Evolutionary conservation across 1,140 invertebrate genomes (phyloP).

Genomic region (Pseudomyrmex cubaensis): DNA sequence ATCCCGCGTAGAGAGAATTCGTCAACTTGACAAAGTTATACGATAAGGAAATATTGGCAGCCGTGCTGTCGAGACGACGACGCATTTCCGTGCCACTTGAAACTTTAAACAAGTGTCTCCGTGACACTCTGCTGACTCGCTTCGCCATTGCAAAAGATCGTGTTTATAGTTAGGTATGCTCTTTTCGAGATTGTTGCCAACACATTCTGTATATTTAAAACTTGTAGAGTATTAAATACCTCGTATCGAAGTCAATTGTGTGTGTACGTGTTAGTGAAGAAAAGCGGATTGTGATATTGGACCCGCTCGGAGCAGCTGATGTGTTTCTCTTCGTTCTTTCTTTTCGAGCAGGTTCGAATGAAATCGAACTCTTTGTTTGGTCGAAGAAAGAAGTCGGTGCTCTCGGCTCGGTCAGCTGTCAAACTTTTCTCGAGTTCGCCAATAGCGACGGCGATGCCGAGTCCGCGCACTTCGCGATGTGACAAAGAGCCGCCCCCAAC

Average conservation of each 20-base stretch:
- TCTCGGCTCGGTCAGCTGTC: constrained; percentile 13
- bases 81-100: neutral
- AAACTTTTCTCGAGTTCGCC: constrained; percentile 40
- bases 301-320: constrained; percentile 45
- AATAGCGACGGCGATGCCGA: neutral
- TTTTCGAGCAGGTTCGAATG: neutral
- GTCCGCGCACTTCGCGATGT: neutral
- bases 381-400: constrained; percentile 9
- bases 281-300: neutral
- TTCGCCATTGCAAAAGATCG: neutral
- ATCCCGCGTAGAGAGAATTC: neutral
- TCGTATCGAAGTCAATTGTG: constrained; percentile 33
- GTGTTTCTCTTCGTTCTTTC: constrained; percentile 20
- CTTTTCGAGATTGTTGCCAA: no score
- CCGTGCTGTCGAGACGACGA: neutral
- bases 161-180: neutral
- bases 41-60: neutral
- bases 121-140: neutral
- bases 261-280: neutral
- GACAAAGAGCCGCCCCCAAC: neutral
- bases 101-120: neutral
- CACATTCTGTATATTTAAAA: neutral
- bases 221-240: constrained; percentile 19
- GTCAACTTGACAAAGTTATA: constrained; percentile 9
- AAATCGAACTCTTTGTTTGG: constrained; percentile 69